These are phyloP conservation scores for Pogoniulus pusillus DNA, from an alignment of 2,797 vertebrate genomes.

Conservation along the genomic window DNA sequence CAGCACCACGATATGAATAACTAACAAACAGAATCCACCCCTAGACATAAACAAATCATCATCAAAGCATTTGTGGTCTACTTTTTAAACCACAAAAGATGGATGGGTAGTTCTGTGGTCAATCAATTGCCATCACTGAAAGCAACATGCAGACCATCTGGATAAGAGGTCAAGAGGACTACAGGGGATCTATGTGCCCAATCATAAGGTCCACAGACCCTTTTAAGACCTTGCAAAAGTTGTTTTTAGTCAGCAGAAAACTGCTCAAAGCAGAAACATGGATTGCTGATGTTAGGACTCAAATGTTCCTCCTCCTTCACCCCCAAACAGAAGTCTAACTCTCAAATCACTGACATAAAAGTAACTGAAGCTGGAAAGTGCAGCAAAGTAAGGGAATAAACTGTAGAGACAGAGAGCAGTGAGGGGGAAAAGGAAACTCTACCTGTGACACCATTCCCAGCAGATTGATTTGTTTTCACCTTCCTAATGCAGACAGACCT, in stretches of 20 bases:
- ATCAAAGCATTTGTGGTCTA: not conserved
- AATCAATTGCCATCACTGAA: not conserved
- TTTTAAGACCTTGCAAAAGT: not conserved
- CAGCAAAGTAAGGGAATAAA: not conserved
- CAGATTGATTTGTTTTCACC: slow-evolving; percentile 6
- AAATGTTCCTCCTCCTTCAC: not conserved
- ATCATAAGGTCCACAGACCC: not conserved
- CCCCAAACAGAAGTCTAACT: not conserved
- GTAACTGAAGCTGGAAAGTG: not conserved
- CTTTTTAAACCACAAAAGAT: not conserved
- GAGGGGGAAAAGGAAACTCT: not conserved
- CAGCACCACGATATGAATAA: not conserved
- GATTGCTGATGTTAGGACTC: not conserved
- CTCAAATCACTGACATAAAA: not conserved
- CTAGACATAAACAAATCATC: not conserved
- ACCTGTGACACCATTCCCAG: not conserved
- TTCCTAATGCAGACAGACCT: not conserved
- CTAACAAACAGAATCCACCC: not conserved
- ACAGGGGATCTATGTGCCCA: not conserved
- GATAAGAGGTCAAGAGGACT: not conserved
- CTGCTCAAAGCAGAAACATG: not conserved
- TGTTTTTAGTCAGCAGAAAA: not conserved
- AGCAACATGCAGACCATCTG: not conserved
- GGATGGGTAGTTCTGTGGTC: not conserved
- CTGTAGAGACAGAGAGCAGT: not conserved